These are phyloP conservation scores for Bemisia tabaci DNA, from an alignment of 1,140 invertebrate genomes.

Conservation along the genomic window DNA sequence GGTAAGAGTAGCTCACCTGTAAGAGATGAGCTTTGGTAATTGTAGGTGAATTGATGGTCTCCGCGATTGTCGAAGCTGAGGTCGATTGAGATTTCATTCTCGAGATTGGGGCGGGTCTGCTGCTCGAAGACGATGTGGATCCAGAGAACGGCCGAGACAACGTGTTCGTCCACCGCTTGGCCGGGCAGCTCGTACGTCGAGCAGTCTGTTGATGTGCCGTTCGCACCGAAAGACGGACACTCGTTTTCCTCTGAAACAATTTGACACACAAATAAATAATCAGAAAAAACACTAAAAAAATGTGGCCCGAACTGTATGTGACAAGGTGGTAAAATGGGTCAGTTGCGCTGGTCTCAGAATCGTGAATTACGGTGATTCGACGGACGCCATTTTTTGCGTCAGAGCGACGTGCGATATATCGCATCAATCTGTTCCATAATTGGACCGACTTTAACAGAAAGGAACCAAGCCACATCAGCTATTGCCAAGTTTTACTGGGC, in stretches of 20 bases:
- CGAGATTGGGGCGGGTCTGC: not conserved
- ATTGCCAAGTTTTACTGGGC: too few species aligned
- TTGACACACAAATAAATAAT: too few species aligned
- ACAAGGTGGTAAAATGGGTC: too few species aligned
- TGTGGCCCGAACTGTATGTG: too few species aligned
- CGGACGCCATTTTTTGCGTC: too few species aligned
- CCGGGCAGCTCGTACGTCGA: not conserved
- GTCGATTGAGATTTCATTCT: not conserved
- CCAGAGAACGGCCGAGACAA: not conserved
- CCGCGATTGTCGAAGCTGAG: not conserved
- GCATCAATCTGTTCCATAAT: too few species aligned
- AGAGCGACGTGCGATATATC: too few species aligned
- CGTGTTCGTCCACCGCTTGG: not conserved
- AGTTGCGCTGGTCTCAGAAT: too few species aligned
- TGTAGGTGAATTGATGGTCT: not conserved
- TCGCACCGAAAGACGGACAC: not conserved
- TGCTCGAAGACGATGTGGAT: not conserved
- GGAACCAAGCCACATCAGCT: too few species aligned
- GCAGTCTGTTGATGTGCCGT: not conserved
- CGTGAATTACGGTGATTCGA: too few species aligned
- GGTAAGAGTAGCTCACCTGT: not conserved
- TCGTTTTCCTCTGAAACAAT: not conserved
- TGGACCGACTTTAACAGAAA: too few species aligned
- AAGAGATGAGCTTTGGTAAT: not conserved
- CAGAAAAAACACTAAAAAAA: too few species aligned